Percentiles rank a stretch among this genome's conserved stretches.
Evolutionary conservation across 2,888 invertebrate genomes (phyloP).

Genomic region (Cryptophagus acutangulus): DNA sequence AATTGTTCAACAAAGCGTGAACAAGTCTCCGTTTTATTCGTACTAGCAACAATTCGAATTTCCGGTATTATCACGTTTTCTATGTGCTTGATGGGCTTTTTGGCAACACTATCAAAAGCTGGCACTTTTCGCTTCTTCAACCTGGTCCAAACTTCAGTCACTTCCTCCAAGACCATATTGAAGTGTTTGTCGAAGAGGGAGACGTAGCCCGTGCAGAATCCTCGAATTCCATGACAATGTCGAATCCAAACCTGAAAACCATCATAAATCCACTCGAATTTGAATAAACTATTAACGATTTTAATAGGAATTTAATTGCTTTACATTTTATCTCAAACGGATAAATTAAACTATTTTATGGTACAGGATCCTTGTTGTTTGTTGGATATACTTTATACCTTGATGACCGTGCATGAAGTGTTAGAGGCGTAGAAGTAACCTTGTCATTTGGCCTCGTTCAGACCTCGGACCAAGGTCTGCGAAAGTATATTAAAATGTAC

Average conservation of each 20-base stretch:
- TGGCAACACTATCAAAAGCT: not conserved
- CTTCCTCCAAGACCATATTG: constrained; percentile 82
- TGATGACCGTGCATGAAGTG: constrained; percentile 35
- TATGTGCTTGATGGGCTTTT: constrained; percentile 41
- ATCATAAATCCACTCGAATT: no score
- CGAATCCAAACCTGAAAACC: no score
- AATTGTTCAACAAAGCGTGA: constrained; percentile 63
- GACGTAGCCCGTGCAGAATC: constrained; percentile 72
- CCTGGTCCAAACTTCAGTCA: constrained; percentile 74
- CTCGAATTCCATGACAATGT: no score
- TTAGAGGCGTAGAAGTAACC: constrained; percentile 42
- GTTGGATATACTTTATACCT: constrained; percentile 19
- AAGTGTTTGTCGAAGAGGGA: constrained; percentile 91
- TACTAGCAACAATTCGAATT: constrained; percentile 54
- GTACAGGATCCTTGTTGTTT: constrained; percentile 6
- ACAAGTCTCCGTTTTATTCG: constrained; percentile 62
- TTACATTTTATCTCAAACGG: no score
- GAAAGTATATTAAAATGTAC: constrained; percentile 18
- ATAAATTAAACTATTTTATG: constrained; percentile 13
- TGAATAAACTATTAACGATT: no score
- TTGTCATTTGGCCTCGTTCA: constrained; percentile 42
- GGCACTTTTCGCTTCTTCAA: constrained; percentile 53
- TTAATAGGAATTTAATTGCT: no score
- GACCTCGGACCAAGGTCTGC: constrained; percentile 44
- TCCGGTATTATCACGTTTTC: constrained; percentile 43